phyloP scores from a whole-genome alignment of 1,140 invertebrate species.

The Eulimnadia texana region DNA sequence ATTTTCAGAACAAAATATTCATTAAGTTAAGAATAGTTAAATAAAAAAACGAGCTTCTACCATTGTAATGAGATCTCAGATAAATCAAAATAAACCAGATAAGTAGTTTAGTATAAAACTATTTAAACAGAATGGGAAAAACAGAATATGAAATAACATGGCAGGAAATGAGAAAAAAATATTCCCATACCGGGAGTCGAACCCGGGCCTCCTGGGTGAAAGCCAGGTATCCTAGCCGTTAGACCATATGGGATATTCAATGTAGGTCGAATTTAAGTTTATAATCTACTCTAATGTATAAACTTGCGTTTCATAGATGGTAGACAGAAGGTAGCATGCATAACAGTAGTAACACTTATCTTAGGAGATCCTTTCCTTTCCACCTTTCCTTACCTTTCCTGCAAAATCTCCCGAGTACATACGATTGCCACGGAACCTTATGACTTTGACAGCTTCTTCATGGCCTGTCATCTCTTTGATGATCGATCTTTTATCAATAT shows the following conservation, averaged over 20 bases:
- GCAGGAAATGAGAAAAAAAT: neutral
- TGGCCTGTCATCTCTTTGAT: conserved; percentile 2
- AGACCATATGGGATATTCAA: neutral
- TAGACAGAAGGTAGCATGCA: too few relatives aligned
- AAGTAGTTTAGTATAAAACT: too few relatives aligned
- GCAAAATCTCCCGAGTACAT: neutral
- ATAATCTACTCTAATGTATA: too few relatives aligned
- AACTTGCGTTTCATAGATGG: too few relatives aligned
- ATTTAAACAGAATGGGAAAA: too few relatives aligned
- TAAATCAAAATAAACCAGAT: too few relatives aligned
- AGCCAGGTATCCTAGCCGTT: neutral
- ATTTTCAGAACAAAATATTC: neutral
- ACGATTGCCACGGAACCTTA: neutral
- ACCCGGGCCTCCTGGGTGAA: neutral
- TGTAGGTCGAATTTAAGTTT: too few relatives aligned
- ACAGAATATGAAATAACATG: too few relatives aligned
- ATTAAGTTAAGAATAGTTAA: neutral
- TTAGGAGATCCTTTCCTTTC: too few relatives aligned
- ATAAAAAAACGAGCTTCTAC: neutral
- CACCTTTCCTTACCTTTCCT: conserved; percentile 6
- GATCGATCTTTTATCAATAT: neutral
- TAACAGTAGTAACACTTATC: too few relatives aligned
- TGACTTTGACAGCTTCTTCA: neutral
- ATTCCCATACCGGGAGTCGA: neutral
- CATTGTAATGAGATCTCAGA: neutral